These are phyloP conservation scores for Holocentrus rufus DNA, from an alignment of 2,797 vertebrate species.

Conservation along the genomic window DNA sequence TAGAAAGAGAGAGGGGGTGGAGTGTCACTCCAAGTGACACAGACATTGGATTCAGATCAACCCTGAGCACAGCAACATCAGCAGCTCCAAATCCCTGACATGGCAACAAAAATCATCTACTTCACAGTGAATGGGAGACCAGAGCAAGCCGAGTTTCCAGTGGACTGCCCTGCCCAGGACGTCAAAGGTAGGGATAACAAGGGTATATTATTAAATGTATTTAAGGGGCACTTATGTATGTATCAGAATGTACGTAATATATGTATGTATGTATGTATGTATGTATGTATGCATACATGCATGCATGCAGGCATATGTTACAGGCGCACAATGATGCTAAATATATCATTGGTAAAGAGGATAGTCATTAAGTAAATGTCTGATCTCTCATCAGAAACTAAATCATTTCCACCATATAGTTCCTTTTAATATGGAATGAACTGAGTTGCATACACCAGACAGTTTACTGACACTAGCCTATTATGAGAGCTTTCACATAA, in stretches of 20 bases:
- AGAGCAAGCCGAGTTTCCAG: constrained; percentile 81
- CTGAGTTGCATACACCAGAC: not conserved
- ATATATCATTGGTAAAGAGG: not conserved
- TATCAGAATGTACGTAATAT: not conserved
- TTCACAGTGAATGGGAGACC: constrained; percentile 83
- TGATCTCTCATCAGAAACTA: not conserved
- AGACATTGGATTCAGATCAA: constrained; percentile 41
- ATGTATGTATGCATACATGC: not conserved
- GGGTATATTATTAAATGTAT: not conserved
- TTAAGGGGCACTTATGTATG: not conserved
- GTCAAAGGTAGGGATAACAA: constrained; percentile 79
- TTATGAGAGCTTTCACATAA: not conserved
- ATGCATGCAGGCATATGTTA: not conserved
- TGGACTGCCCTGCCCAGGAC: constrained; percentile 80
- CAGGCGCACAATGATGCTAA: not conserved
- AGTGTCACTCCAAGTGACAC: constrained; percentile 35
- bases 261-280: not conserved
- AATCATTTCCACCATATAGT: not conserved
- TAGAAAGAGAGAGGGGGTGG: constrained; percentile 41
- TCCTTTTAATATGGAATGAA: not conserved
- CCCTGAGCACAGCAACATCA: constrained; percentile 33
- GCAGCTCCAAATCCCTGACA: constrained; percentile 53
- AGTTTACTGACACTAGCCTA: not conserved
- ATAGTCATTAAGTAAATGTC: not conserved
- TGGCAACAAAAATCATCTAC: constrained; percentile 81